Evolutionary conservation across 2,797 vertebrate species (phyloP).

Genomic region (Ciconia nigra): DNA sequence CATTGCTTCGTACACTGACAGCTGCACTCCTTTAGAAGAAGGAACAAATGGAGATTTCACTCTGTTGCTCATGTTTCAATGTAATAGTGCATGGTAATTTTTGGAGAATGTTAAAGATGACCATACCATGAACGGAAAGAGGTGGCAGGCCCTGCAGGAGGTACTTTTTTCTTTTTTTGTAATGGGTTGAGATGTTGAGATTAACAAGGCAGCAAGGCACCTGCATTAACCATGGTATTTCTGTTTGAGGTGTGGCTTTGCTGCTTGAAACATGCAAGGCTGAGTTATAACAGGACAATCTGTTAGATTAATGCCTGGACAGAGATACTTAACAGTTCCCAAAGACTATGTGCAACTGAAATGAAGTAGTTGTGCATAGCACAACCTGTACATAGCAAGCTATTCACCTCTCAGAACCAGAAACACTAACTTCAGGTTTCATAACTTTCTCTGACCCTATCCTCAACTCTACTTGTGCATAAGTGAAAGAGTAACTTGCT

Average conservation of each 20-base stretch:
- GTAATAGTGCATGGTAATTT: neutral
- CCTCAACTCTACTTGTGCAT: neutral
- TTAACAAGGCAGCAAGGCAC: neutral
- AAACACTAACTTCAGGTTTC: neutral
- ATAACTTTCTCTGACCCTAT: neutral
- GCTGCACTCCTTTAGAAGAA: neutral
- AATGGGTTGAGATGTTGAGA: neutral
- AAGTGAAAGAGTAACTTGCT: slow-evolving; percentile 19
- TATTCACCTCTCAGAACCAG: neutral
- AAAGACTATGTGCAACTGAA: neutral
- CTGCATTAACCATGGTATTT: neutral
- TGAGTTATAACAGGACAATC: neutral
- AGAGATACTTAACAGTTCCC: neutral
- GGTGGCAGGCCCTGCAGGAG: neutral
- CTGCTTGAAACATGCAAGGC: neutral
- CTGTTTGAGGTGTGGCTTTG: neutral
- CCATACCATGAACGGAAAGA: neutral
- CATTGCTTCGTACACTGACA: neutral
- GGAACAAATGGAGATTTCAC: neutral
- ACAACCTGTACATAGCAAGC: neutral
- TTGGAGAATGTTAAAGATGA: neutral
- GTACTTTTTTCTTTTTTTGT: neutral
- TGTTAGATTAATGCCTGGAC: neutral
- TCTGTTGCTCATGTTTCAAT: neutral
- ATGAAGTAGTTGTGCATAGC: neutral